Evolutionary conservation across 2,888 invertebrate species (phyloP).

Genomic region (Cyrtodaria siliqua): DNA sequence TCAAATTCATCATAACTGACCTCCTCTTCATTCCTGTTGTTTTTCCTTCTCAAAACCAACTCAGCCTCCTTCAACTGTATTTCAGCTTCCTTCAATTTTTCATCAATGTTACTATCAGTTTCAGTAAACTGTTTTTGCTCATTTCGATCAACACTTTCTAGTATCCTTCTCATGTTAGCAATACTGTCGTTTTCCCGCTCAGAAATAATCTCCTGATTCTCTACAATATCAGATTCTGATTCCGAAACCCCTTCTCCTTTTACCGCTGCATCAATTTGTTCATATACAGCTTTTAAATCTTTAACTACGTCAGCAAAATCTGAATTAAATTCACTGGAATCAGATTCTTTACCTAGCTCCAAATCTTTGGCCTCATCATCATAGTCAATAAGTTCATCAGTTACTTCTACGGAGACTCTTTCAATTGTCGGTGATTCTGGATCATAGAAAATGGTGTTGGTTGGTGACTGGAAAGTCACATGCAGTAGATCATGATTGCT

Average conservation of each 20-base stretch:
- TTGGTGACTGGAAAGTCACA: constrained; percentile 54
- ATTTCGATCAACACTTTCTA: too few species aligned
- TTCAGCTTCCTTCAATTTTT: constrained; percentile 5
- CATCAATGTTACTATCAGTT: background rate
- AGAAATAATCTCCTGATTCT: background rate
- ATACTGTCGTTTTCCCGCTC: background rate
- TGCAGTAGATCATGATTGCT: constrained; percentile 25
- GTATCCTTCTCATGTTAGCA: too few species aligned
- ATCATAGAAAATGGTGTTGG: constrained; percentile 58
- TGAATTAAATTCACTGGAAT: background rate
- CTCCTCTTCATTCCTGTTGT: constrained; percentile 10
- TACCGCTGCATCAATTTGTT: constrained; percentile 35
- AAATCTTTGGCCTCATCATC: constrained; percentile 32
- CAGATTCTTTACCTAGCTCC: constrained; percentile 23
- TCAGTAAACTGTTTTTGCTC: too few species aligned
- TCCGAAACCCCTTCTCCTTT: constrained; percentile 22
- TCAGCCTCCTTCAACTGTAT: constrained; percentile 7
- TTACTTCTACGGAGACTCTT: constrained; percentile 40
- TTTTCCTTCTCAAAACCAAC: constrained; percentile 21
- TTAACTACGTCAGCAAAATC: constrained; percentile 38
- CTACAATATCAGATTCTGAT: background rate
- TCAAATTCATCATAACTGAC: background rate
- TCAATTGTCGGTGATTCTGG: constrained; percentile 59
- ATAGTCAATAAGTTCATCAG: constrained; percentile 50
- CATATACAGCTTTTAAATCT: constrained; percentile 53